Evolutionary conservation across 1,140 invertebrate species (phyloP).

Genomic region (Cydia splendana): DNA sequence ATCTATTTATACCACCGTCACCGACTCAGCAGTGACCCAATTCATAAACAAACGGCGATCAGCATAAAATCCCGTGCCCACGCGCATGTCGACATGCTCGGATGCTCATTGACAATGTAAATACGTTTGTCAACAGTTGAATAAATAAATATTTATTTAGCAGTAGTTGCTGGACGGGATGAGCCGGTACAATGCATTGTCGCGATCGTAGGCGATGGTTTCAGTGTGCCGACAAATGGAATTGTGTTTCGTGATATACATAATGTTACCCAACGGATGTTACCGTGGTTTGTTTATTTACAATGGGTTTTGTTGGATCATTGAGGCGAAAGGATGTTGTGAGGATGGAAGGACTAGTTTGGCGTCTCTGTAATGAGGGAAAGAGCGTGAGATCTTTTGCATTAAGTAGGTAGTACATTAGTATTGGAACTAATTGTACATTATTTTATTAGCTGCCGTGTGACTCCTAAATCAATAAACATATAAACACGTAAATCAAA

Average conservation of each 20-base stretch:
- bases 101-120: constrained; percentile 69
- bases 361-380: too few relatives aligned
- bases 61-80: constrained; percentile 63
- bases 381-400: too few relatives aligned
- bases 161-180: constrained; percentile 59
- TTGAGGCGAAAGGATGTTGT: not conserved
- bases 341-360: too few relatives aligned
- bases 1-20: constrained; percentile 41
- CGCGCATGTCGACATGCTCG: constrained; percentile 50
- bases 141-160: constrained; percentile 76
- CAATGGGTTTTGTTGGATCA: not conserved
- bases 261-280: constrained; percentile 23
- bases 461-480: too few relatives aligned
- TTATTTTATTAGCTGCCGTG: too few relatives aligned
- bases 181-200: constrained; percentile 58
- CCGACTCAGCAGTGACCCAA: constrained; percentile 64
- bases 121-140: constrained; percentile 74
- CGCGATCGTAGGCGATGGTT: constrained; percentile 51
- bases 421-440: too few relatives aligned
- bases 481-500: too few relatives aligned
- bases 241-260: constrained; percentile 46
- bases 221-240: constrained; percentile 44
- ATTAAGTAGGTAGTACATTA: too few relatives aligned
- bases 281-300: constrained; percentile 22
- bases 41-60: constrained; percentile 63